These are phyloP conservation scores for Dendrolimus punctatus DNA, from an alignment of 1,140 invertebrate genomes.

Conservation along the genomic window DNA sequence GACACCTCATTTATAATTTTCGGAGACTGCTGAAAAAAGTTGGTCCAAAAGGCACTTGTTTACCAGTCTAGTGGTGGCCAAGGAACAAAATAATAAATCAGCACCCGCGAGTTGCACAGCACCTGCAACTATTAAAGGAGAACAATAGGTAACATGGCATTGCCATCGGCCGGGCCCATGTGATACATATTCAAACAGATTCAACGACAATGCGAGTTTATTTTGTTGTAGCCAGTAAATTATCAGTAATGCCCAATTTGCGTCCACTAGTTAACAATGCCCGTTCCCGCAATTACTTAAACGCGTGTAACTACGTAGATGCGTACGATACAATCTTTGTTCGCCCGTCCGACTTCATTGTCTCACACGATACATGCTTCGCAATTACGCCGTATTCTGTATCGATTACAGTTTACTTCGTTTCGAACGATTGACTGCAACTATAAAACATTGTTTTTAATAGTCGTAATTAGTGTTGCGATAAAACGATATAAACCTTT, in stretches of 20 bases:
- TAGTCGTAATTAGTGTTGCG: constrained; percentile 48
- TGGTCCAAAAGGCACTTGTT: too few species aligned
- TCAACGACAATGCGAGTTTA: constrained; percentile 58
- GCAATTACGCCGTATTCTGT: constrained; percentile 61
- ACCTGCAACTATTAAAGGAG: constrained; percentile 56
- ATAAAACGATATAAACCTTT: constrained; percentile 32
- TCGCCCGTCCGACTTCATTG: constrained; percentile 47
- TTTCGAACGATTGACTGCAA: constrained; percentile 47
- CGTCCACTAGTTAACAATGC: constrained; percentile 63
- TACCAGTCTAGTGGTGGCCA: too few species aligned
- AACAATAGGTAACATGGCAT: constrained; percentile 65
- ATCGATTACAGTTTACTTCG: constrained; percentile 51
- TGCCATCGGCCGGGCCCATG: constrained; percentile 37
- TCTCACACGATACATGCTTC: constrained; percentile 53
- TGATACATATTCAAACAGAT: constrained; percentile 59
- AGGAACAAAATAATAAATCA: background rate
- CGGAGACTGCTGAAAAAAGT: too few species aligned
- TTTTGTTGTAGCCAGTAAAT: constrained; percentile 61
- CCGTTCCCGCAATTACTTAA: constrained; percentile 69
- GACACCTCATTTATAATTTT: too few species aligned
- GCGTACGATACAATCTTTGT: constrained; percentile 53
- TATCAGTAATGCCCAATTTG: constrained; percentile 69
- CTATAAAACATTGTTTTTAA: constrained; percentile 58
- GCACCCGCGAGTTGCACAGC: constrained; percentile 18
- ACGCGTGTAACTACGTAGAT: constrained; percentile 54